These are phyloP conservation scores for Aphelinus certus DNA, from an alignment of 1,140 invertebrate species.

Conservation along the genomic window DNA sequence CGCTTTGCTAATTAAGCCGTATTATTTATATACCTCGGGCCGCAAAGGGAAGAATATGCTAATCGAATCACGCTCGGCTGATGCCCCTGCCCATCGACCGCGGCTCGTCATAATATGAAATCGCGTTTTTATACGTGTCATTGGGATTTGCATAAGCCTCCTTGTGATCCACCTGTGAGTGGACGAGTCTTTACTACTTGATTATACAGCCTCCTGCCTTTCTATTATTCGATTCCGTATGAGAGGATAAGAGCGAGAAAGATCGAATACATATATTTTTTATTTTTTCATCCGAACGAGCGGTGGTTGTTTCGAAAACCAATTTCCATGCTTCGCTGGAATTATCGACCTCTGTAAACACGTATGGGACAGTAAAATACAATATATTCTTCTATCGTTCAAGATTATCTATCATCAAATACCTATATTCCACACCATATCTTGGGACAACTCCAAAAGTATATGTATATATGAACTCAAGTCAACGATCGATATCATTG, in stretches of 20 bases:
- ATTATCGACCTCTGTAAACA: no score
- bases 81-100: slow-evolving; percentile 19
- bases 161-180: slow-evolving; percentile 31
- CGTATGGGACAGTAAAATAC: no score
- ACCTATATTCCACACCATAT: no score
- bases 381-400: no score
- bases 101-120: slow-evolving; percentile 32
- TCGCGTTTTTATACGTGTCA: slow-evolving; percentile 31
- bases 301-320: not conserved
- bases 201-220: not conserved
- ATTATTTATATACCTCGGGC: slow-evolving; percentile 32
- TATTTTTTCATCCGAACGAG: not conserved
- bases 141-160: slow-evolving; percentile 31
- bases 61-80: slow-evolving; percentile 36
- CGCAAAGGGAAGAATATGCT: slow-evolving; percentile 37
- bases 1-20: slow-evolving; percentile 36
- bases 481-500: no score
- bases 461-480: no score
- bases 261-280: slow-evolving; percentile 9
- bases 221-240: slow-evolving; percentile 16
- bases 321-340: not conserved
- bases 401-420: no score
- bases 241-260: not conserved
- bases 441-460: no score
- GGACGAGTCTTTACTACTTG: not conserved